Percentiles rank a stretch among this genome's conserved stretches.
Conservation (phyloP, 2,113 vertebrate genomes). For the Colistium nudipinnis region DNA sequence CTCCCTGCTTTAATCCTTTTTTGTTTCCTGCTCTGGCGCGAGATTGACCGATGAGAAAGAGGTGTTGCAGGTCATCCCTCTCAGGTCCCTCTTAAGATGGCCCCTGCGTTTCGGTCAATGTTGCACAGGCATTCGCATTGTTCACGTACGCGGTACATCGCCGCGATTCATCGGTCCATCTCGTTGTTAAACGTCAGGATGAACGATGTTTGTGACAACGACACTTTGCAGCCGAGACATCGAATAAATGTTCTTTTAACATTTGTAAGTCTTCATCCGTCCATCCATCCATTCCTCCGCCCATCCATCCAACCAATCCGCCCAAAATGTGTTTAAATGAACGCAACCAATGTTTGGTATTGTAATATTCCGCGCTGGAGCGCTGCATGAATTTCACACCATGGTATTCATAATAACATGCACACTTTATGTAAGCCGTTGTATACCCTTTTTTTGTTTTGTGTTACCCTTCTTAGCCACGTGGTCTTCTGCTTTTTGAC, state of each 20-base stretch:
- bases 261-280: not conserved
- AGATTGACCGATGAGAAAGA: conserved; percentile 63
- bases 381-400: not conserved
- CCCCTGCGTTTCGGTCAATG: conserved; percentile 50
- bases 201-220: conserved; percentile 34
- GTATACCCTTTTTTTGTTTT: not conserved
- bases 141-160: conserved; percentile 3
- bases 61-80: conserved; percentile 84
- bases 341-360: no score
- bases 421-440: not conserved
- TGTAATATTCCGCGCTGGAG: no score
- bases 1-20: conserved; percentile 6
- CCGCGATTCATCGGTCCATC: conserved; percentile 7
- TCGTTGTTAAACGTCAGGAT: conserved; percentile 52
- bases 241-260: conserved; percentile 31
- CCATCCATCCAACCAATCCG: not conserved
- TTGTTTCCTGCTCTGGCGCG: conserved; percentile 39
- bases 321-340: no score
- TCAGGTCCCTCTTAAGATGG: conserved; percentile 64
- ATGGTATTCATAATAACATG: not conserved
- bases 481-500: conserved; percentile 1
- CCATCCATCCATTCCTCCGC: not conserved
- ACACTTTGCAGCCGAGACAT: conserved; percentile 28
- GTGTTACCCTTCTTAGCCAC: not conserved
- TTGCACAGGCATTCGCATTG: conserved; percentile 34